Percentiles rank a stretch among this genome's conserved stretches.
These are phyloP conservation scores for Parus major DNA, from an alignment of 2,113 vertebrate genomes.

Conservation along the genomic window DNA sequence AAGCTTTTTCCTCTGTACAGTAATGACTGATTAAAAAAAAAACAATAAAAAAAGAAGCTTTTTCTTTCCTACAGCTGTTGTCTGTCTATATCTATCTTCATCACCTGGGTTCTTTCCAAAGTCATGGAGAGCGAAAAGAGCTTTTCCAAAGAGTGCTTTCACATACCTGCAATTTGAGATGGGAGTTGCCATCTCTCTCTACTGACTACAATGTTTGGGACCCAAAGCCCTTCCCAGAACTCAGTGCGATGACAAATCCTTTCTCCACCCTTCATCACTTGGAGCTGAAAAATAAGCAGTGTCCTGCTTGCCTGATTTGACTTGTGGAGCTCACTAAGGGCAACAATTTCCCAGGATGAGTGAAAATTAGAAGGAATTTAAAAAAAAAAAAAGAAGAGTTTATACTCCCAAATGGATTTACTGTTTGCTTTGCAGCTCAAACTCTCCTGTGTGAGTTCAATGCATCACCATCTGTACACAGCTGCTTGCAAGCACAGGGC, in stretches of 20 bases:
- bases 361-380: neutral
- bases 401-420: neutral
- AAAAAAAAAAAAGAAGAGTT: neutral
- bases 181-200: slow-evolving; percentile 7
- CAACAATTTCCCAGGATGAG: neutral
- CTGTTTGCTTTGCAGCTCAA: neutral
- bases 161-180: slow-evolving; percentile 34
- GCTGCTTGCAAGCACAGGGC: neutral
- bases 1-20: neutral
- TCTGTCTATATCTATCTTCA: neutral
- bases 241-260: neutral
- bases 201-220: neutral
- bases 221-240: neutral
- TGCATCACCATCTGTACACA: neutral
- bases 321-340: neutral
- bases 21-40: neutral
- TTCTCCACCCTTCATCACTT: slow-evolving; percentile 17
- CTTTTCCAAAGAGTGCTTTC: neutral
- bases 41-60: neutral
- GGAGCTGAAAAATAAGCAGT: neutral
- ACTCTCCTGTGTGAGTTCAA: neutral
- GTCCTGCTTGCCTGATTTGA: neutral
- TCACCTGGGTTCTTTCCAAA: slow-evolving; percentile 13
- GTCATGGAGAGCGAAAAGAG: neutral
- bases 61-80: neutral